Evolutionary conservation across 37 sponge, comb jelly and placozoan species (phyloP).

Genomic region (Crambe crambe): DNA sequence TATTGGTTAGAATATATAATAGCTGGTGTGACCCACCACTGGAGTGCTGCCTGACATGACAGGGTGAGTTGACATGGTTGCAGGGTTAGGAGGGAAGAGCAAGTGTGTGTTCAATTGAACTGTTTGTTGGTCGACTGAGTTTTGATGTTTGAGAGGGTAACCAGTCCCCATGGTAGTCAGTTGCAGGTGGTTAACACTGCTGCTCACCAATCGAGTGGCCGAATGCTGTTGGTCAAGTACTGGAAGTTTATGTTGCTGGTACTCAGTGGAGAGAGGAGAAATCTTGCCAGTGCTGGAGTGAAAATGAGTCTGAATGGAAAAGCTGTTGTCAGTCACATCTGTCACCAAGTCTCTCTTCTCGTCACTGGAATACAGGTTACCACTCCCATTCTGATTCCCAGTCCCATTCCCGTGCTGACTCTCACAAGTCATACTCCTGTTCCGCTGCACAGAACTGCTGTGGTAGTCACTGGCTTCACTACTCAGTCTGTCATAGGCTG

Average conservation of each 20-base stretch:
- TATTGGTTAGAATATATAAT: neutral
- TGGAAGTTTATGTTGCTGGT: neutral
- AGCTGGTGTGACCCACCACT: neutral
- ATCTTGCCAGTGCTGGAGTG: neutral
- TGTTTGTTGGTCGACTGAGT: neutral
- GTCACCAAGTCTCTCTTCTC: no score
- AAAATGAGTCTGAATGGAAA: no score
- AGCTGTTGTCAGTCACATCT: no score
- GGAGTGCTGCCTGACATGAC: neutral
- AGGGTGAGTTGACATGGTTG: neutral
- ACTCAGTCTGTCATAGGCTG: neutral
- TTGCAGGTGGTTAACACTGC: no score
- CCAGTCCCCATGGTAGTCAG: neutral
- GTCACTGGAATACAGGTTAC: no score
- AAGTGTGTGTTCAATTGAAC: neutral
- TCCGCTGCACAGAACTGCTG: no score
- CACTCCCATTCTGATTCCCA: no score
- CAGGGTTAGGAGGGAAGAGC: no score
- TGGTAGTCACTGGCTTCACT: no score
- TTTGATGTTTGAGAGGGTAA: neutral
- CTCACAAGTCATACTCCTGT: no score
- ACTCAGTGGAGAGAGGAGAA: no score
- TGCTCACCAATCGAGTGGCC: neutral
- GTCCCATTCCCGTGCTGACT: no score
- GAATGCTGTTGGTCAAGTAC: neutral